These are phyloP conservation scores for Panopea generosa DNA, from an alignment of 2,888 invertebrate genomes.

Conservation along the genomic window DNA sequence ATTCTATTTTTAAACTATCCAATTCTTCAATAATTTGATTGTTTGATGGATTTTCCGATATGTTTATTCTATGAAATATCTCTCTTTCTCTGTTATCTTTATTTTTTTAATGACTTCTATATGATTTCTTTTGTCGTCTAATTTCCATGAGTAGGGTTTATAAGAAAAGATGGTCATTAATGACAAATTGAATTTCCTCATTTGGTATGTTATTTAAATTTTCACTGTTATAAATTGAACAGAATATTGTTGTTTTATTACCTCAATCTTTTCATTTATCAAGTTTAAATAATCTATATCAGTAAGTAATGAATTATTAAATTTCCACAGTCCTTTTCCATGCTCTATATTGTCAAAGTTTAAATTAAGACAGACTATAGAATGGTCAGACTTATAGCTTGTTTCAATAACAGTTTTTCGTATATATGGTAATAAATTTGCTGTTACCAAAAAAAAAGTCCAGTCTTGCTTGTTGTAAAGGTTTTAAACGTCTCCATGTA, in stretches of 20 bases:
- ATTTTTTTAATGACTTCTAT: constrained; percentile 1
- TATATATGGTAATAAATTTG: no score
- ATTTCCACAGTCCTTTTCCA: constrained; percentile 32
- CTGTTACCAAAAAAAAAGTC: no score
- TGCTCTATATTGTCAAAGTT: constrained; percentile 17
- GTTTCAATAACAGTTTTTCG: no score
- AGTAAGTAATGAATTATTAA: constrained; percentile 31
- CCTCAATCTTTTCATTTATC: constrained; percentile 23
- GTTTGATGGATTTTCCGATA: background rate
- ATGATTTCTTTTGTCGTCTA: constrained; percentile 1
- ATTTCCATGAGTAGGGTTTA: constrained; percentile 19
- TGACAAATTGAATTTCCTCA: constrained; percentile 25
- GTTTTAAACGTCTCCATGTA: no score
- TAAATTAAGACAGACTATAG: no score
- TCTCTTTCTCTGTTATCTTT: background rate
- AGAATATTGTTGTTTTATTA: constrained; percentile 29
- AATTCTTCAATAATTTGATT: background rate
- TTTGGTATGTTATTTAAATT: constrained; percentile 5
- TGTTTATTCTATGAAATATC: constrained; percentile 1
- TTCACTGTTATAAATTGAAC: constrained; percentile 15
- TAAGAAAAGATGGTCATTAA: constrained; percentile 20
- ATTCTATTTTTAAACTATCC: background rate
- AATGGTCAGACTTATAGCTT: no score
- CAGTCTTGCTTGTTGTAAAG: no score
- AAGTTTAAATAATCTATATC: constrained; percentile 27